Evolutionary conservation across 2,113 vertebrate species (phyloP), one percentile per base, ranked within the genome.

Genomic region (Campylomormyrus tamandua): DNA sequence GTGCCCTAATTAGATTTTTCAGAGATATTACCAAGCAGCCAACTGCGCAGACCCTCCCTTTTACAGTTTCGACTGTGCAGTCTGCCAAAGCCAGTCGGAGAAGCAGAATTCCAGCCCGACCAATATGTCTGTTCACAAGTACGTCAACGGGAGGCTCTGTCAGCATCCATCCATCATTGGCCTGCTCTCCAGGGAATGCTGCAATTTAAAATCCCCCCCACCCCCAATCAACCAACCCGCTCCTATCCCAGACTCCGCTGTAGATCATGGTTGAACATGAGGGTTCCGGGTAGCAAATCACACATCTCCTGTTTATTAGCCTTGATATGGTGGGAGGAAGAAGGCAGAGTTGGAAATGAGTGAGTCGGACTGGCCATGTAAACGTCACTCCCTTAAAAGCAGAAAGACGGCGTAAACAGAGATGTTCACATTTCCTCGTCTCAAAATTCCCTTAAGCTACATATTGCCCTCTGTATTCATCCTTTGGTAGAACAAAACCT

Each of bases 1-100:
- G 70, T 48, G 56, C 46, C 89, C 88, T 91, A 91, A 93, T 91
- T 91, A 90, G 90, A 92, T 92, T 92, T 88, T 85, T 83, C 58
- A 90, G 92, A 91, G 62, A 86, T 88, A 91, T 92, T 90, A 91
- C 39, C 39, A 48, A 83, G 90, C 87, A 80, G 87, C 88, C 31
- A 88, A 89, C 48, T 58, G 87, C 70, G 56, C 84, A 77, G 48
- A 83, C 77, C 56, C 88, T 74, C 89, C 90, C 89, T 62, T 91
- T 88, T 83, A 89, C 35, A n/a, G 62, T 3, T 27, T 46, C 53
- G 74, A 89, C 80, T 46, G 49, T n/a, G 42, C 27, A 13, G 8
- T n/a, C 39, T 49, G 89, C 90, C 89, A 90, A 92, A 49, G 3
- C 83, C 27, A 89, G 49, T 5, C 15, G 45, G 3, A 48, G 85